Evolutionary conservation across 2,113 vertebrate genomes (phyloP), one percentile per base, ranked within the genome.

Genomic region (Leptobrachium ailaonicum): DNA sequence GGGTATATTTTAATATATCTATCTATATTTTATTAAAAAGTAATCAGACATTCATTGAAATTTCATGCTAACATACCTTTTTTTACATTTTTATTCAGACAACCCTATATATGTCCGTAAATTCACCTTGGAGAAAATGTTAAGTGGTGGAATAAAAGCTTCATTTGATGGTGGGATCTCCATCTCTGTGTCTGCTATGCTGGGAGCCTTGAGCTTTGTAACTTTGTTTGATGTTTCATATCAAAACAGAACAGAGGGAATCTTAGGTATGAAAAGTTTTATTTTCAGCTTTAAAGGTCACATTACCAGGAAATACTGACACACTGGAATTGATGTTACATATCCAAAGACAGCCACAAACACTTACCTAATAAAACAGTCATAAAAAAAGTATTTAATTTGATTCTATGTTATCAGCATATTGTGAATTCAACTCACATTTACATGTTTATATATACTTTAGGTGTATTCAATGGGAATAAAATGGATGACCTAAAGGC

Each of bases 381-480:
- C 12, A 1, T 2, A 54, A 54, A 11, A 6, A 6, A 54, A 54
- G 6, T 54, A 11, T 54, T 54, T 54, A 54, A 8, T 54, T 54
- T 54, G 20, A 54, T 54, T 6, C 12, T 54, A 54, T 54, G 6
- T 54, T 54, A 54, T 54, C 12, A 54, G 11, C 50, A 54, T 54
- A 54, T 54, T 6, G 50, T 54, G 50, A 54, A 8, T 54, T 53
- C 12, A 1, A 54, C 12, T 54, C 6, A 54, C 50, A 54, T 54
- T 6, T 54, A 11, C 12, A 11, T 54, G 20, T 77, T 7, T 50
- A 56, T 20, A 72, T 60, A 11, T n/a, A 43, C 40, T 68, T 9
- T 41, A 84, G 83, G 83, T 72, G 60, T 82, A 2, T 84, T 80
- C 40, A 84, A 84, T 60, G 76, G 77, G 43, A 80, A 84, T 72